Evolutionary conservation across 2,888 invertebrate species (phyloP), one percentile per base, ranked within the genome.

Genomic region (Heliconius charithonia): DNA sequence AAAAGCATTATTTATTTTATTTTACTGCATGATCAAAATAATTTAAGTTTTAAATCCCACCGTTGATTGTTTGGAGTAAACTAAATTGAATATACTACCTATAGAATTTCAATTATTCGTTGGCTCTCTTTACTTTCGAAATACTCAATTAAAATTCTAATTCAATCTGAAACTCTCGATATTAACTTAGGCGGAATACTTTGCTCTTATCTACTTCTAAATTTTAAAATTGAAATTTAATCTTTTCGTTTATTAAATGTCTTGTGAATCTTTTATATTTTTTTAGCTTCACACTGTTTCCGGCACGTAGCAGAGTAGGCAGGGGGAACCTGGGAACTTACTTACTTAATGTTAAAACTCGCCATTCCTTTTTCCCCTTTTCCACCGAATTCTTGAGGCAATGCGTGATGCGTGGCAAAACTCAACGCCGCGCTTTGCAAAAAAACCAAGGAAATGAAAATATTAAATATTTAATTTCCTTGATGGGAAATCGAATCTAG

Each of bases 111-210:
- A 75, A 80, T 81, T 79, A 80, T 77, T 77, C 77, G 75, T 74
- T 73, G 70, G 75, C 59, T 80, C 74, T 79, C 78, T 80, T 81
- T 80, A 76, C 79, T 79, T 77, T 78, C 67, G 69, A 77, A 77
- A 81, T 79, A 80, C 75, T 80, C 77, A 80, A 80, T 81, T 81
- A 81, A 80, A 81, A 79, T 80, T 79, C 79, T 79, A 76, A 80
- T 76, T 80, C 75, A 76, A 80, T 80, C 75, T 79, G 77, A 81
- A 77, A 71, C 79, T 77, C 63, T 79, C 69, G 75, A 76, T 79
- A 79, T 77, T 74, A 79, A 77, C 74, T 79, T 75, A 27, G 77
- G 66, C 45, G 77, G 73, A 67, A 67, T 74, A 74, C 67, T 69
- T 74, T 67, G 25, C 32, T 45, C 41, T 77, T 62, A 78, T 69